These are phyloP conservation scores for Drosophila aldrichi DNA, from an alignment of 2,888 invertebrate species.

Conservation along the genomic window DNA sequence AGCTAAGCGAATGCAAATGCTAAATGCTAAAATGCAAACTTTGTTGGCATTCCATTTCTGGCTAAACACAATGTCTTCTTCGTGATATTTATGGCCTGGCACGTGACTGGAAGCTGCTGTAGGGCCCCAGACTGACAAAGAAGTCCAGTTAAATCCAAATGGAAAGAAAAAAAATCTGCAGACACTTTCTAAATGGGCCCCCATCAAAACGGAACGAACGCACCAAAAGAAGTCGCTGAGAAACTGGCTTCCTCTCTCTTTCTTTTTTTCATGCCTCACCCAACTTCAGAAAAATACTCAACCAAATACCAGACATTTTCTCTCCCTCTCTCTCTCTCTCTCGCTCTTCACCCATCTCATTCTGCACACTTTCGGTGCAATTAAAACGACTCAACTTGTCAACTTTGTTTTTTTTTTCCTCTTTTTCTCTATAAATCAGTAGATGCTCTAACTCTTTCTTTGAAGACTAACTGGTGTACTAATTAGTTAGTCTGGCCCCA, in stretches of 20 bases:
- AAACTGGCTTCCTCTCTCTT: slow-evolving; percentile 37
- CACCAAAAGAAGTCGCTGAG: slow-evolving; percentile 37
- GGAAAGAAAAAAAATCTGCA: slow-evolving; percentile 10
- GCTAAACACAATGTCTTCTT: slow-evolving; percentile 39
- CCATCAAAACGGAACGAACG: slow-evolving; percentile 43
- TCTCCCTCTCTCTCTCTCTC: slow-evolving; percentile 7
- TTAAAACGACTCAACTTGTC: slow-evolving; percentile 55
- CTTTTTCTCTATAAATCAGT: background rate
- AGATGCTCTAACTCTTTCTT: background rate
- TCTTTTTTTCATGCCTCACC: slow-evolving; percentile 24
- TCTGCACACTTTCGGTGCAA: slow-evolving; percentile 61
- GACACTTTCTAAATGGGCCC: slow-evolving; percentile 54
- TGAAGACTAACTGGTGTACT: slow-evolving; percentile 1
- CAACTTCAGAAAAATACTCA: slow-evolving; percentile 20
- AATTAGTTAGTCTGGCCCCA: background rate
- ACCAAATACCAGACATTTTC: slow-evolving; percentile 55
- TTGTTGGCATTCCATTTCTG: slow-evolving; percentile 32
- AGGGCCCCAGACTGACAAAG: background rate
- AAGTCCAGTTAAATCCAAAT: slow-evolving; percentile 28
- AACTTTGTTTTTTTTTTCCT: slow-evolving; percentile 21
- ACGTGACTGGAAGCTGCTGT: slow-evolving; percentile 52
- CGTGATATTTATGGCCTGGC: slow-evolving; percentile 50
- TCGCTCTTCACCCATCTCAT: background rate
- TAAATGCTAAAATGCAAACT: slow-evolving; percentile 51
- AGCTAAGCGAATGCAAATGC: slow-evolving; percentile 54